Evolutionary conservation across 2,113 vertebrate species (phyloP).

Genomic region (Syngnathoides biaculeatus): DNA sequence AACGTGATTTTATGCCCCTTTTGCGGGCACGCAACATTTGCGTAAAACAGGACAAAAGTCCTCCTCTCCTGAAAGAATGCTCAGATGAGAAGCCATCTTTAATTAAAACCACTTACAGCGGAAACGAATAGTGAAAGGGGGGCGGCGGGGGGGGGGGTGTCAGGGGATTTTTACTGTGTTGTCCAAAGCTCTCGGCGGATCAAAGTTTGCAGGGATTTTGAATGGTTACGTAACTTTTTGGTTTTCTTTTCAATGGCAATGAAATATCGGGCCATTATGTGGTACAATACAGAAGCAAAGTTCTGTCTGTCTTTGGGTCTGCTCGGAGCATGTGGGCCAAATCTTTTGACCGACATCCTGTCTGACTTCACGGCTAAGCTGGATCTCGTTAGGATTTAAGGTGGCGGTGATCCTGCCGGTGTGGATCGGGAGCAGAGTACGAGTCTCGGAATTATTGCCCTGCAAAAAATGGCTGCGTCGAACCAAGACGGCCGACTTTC

Average conservation of each 20-base stretch:
- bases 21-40: conserved; percentile 24
- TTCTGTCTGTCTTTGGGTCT: conserved; percentile 34
- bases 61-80: conserved; percentile 38
- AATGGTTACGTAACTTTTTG: conserved; percentile 60
- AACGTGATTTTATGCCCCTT: background rate
- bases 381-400: conserved; percentile 75
- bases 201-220: conserved; percentile 62
- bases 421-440: conserved; percentile 3
- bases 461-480: background rate
- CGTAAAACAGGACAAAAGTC: conserved; percentile 21
- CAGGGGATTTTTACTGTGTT: conserved; percentile 52
- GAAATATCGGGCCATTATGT: conserved; percentile 43
- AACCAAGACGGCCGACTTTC: background rate
- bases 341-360: conserved; percentile 67
- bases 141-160: conserved; percentile 32
- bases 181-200: conserved; percentile 53
- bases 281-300: conserved; percentile 9
- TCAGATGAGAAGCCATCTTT: conserved; percentile 59
- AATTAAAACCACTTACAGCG: conserved; percentile 69
- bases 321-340: conserved; percentile 62
- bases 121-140: conserved; percentile 53
- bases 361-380: conserved; percentile 73
- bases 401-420: conserved; percentile 73
- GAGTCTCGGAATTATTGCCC: background rate
- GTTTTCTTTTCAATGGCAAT: conserved; percentile 36